Evolutionary conservation across 2,797 vertebrate genomes (phyloP).

Genomic region (Mallotus villosus): DNA sequence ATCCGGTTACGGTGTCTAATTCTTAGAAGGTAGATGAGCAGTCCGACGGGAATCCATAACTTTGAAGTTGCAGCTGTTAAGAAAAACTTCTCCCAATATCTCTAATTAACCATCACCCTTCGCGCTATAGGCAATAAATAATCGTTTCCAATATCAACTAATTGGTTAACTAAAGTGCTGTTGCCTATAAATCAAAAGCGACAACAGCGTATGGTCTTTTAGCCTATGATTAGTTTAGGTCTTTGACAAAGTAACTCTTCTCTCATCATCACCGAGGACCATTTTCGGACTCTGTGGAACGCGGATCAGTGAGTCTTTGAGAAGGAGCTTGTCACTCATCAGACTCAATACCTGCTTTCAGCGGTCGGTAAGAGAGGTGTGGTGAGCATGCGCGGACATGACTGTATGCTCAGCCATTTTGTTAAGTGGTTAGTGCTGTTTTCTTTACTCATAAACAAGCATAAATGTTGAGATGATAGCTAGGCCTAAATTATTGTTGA

Average conservation of each 20-base stretch:
- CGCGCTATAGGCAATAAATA: not conserved
- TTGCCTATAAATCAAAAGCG: not conserved
- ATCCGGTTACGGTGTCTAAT: constrained; percentile 23
- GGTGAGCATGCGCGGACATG: constrained; percentile 72
- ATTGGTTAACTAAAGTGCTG: constrained; percentile 1
- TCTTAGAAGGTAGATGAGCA: constrained; percentile 33
- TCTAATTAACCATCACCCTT: not conserved
- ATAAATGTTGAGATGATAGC: no score
- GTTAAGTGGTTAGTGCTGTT: constrained; percentile 25
- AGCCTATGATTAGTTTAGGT: constrained; percentile 5
- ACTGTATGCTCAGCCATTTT: constrained; percentile 63
- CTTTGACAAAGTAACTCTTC: constrained; percentile 36
- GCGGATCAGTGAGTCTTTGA: constrained; percentile 53
- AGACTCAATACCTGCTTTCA: constrained; percentile 67
- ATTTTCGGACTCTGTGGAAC: constrained; percentile 47
- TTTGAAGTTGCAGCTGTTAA: constrained; percentile 9
- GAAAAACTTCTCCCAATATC: not conserved
- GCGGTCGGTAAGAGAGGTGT: constrained; percentile 67
- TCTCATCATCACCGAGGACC: constrained; percentile 42
- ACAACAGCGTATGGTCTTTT: constrained; percentile 5
- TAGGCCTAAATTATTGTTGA: no score
- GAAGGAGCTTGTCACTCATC: constrained; percentile 52
- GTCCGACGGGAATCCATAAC: constrained; percentile 61
- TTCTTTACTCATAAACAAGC: no score
- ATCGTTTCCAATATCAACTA: not conserved